Conservation (phyloP, 2,797 vertebrate genomes). For the Toxotes lorentzi region DNA sequence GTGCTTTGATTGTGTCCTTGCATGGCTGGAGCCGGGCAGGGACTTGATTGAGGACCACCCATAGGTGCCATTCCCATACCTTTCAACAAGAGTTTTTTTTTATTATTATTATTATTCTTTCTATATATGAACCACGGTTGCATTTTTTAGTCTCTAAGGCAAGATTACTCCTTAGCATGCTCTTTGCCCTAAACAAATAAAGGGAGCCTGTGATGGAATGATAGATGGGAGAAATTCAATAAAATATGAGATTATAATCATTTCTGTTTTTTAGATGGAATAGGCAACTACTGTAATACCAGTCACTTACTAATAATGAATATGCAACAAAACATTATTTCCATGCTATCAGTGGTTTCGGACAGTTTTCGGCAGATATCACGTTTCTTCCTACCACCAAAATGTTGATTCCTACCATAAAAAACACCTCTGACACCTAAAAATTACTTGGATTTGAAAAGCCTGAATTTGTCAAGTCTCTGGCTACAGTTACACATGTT, state of each 20-base stretch:
- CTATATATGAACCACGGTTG: neutral
- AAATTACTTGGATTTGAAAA: neutral
- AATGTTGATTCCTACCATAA: neutral
- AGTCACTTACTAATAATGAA: no score
- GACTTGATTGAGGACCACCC: constrained; percentile 81
- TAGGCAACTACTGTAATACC: no score
- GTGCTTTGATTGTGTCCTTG: constrained; percentile 83
- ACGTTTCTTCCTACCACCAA: no score
- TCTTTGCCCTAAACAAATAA: no score
- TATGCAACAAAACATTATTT: neutral
- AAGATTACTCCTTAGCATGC: neutral
- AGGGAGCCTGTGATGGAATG: neutral
- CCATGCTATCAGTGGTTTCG: neutral
- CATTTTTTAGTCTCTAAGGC: neutral
- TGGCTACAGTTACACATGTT: no score
- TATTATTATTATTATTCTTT: neutral
- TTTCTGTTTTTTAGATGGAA: neutral
- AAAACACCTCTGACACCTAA: neutral
- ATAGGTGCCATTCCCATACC: constrained; percentile 85
- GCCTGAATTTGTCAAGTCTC: neutral
- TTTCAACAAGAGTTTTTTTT: constrained; percentile 57
- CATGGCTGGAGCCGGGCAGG: constrained; percentile 83
- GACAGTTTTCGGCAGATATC: neutral
- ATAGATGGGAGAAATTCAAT: no score
- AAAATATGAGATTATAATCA: no score